Percentiles rank a stretch among this genome's conserved stretches.
phyloP scores from a whole-genome alignment of 1,140 invertebrate species.

The Meteorus sp. region DNA sequence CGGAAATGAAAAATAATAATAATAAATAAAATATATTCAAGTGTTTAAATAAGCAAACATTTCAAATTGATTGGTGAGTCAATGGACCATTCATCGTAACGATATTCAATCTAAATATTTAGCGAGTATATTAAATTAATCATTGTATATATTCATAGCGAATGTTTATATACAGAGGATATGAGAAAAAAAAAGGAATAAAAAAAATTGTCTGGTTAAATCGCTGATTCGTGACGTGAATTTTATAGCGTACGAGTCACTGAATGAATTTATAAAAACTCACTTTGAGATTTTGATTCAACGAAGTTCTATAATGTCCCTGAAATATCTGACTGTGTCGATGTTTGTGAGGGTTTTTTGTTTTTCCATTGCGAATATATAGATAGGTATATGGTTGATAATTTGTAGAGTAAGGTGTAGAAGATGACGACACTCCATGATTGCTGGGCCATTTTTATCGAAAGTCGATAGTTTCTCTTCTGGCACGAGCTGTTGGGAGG shows the following conservation, averaged over 20 bases:
- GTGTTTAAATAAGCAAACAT: too few relatives aligned
- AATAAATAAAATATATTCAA: too few relatives aligned
- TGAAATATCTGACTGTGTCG: too few relatives aligned
- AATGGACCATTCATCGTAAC: too few relatives aligned
- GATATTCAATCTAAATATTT: too few relatives aligned
- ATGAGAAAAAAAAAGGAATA: background rate
- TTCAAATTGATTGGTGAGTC: too few relatives aligned
- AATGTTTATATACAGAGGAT: background rate
- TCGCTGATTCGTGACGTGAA: constrained; percentile 4
- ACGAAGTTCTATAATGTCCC: background rate
- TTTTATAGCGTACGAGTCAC: background rate
- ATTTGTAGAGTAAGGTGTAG: background rate
- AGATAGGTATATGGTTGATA: background rate
- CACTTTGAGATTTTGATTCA: background rate
- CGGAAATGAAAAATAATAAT: too few relatives aligned
- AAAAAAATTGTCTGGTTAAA: too few relatives aligned
- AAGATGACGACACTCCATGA: background rate
- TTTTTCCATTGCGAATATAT: too few relatives aligned
- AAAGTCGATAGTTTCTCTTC: constrained; percentile 32
- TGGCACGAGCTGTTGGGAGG: background rate
- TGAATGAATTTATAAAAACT: constrained; percentile 9
- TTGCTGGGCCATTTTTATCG: constrained; percentile 33
- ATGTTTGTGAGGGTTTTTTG: too few relatives aligned
- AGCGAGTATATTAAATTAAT: too few relatives aligned
- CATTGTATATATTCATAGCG: too few relatives aligned